Evolutionary conservation across 2,888 invertebrate genomes (phyloP).

Genomic region (Macrophya annulata): DNA sequence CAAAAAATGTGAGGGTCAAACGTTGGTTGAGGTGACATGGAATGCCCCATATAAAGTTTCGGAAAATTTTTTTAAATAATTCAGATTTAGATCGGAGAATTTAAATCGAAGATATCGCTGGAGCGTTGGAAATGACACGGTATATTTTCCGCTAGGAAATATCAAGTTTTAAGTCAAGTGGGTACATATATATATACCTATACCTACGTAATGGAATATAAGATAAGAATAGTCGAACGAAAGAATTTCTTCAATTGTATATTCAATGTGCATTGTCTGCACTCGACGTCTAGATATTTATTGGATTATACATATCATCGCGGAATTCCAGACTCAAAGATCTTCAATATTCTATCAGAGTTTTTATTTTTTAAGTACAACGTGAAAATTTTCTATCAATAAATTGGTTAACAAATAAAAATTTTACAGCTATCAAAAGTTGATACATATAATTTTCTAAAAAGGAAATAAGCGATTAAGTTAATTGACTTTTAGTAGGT

Average conservation of each 20-base stretch:
- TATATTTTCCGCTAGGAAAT: slow-evolving; percentile 35
- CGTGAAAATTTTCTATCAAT: background rate
- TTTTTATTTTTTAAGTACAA: background rate
- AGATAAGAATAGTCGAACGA: slow-evolving; percentile 35
- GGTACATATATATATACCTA: background rate
- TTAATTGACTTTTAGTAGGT: slow-evolving; percentile 3
- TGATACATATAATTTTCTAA: background rate
- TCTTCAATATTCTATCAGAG: background rate
- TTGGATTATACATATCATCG: background rate
- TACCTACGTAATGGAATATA: slow-evolving; percentile 23
- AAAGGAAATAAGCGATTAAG: background rate
- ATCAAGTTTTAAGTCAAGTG: slow-evolving; percentile 43
- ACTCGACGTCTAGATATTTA: slow-evolving; percentile 30
- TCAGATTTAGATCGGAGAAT: background rate
- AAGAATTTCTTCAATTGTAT: slow-evolving; percentile 27
- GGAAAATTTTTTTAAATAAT: background rate
- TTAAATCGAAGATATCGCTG: slow-evolving; percentile 14
- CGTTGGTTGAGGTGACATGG: too few relatives aligned
- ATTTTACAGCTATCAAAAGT: background rate
- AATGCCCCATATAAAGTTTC: background rate
- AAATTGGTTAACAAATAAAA: background rate
- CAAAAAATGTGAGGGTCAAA: too few relatives aligned
- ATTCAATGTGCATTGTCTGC: slow-evolving; percentile 30
- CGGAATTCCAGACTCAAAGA: background rate
- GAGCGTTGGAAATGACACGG: slow-evolving; percentile 29